Base-by-base conservation (phyloP, 2,888 invertebrate species). In the Volucella bombylans region DNA sequence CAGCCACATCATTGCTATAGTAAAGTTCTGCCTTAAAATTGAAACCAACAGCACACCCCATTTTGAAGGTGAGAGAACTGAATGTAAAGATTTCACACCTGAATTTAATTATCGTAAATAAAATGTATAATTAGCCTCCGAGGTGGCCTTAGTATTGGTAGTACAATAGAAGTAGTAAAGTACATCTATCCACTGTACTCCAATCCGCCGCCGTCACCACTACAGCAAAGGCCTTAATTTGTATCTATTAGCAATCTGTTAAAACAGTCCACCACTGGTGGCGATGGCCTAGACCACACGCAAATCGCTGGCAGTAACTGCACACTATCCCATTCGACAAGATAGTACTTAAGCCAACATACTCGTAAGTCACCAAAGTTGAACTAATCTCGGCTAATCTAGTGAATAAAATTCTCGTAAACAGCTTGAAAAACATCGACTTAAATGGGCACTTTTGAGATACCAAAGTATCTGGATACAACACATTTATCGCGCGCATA, bases 231-330 rank as follows among this genome's bases (percentile, higher is more conserved):
- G 12, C 43, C 78, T 71, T 71, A 78, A 71, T 78, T 78, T 64
- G 69, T 78, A 71, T 78, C 64, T 71, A 71, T 78, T 78, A 78
- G 77, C 69, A 64, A 64, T 78, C 71, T 78, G 77, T 78, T 71
- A 78, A 18, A 31, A 49, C 55, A 61, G 15, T 55, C 54, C 49
- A 23, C 4, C 41, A n/a, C 61, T 12, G 18, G 52, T 12, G 15
- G 43, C 38, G 11, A 31, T 54, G 9, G 38, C 38, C 23, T 6
- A 45, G 68, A 69, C 69, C 69, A 69, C 78, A 78, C 69, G 61
- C 69, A 69, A 64, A 43, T 41, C 31, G 45, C 73, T 62, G 14
- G n/a, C 4, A 54, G 54, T 31, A 31, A 31, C 31, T 31, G 31
- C 31, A 31, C 31, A 6, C 31, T 31, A 31, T 31, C 31, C 31